Base-by-base conservation (phyloP, 2,113 vertebrate genomes). In the Enhydra lutris region DNA sequence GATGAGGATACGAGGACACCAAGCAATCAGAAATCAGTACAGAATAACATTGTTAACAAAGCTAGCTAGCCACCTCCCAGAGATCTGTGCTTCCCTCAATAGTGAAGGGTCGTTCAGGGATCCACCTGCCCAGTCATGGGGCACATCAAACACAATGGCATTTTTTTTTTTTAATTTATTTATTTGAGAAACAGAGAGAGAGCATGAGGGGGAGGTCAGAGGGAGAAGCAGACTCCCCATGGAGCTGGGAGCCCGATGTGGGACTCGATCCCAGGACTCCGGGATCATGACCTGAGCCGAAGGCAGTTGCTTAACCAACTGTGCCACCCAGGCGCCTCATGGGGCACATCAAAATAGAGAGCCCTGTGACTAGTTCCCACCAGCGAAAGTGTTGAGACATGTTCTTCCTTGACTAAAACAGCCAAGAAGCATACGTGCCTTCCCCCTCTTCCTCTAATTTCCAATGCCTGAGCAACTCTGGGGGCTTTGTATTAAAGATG, bases 321-420 rank as follows among this genome's bases (percentile, higher is more conserved):
- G n/a, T n/a, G n/a, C n/a, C n/a, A n/a, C n/a, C n/a, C n/a, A n/a
- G n/a, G n/a, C n/a, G n/a, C n/a, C n/a, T 10, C 47, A 14, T 6
- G 67, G 42, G 39, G 11, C 29, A 39, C 10, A 34, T 73, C 78
- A 85, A 89, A 39, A 83, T 52, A 29, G 39, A 76, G 83, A 94
- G 87, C 73, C 94, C 93, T 92, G 83, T 45, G 57, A 89, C 91
- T 57, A 61, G 78, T 65, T 82, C 89, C 39, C 39, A 69, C 71
- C 31, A 84, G 31, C 36, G 18, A n/a, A 86, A 78, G 34, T 81
- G 29, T 14, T 83, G 26, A 50, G 63, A 34, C 29, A 26, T 24
- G 17, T 73, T 84, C 74, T 47, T 92, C 47, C 65, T 87, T 20
- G 47, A 80, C 45, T 45, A 24, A 92, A 18, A 36, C 20, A 59